phyloP scores from a whole-genome alignment of 1,140 invertebrate species.

The Tigriopus japonicus region DNA sequence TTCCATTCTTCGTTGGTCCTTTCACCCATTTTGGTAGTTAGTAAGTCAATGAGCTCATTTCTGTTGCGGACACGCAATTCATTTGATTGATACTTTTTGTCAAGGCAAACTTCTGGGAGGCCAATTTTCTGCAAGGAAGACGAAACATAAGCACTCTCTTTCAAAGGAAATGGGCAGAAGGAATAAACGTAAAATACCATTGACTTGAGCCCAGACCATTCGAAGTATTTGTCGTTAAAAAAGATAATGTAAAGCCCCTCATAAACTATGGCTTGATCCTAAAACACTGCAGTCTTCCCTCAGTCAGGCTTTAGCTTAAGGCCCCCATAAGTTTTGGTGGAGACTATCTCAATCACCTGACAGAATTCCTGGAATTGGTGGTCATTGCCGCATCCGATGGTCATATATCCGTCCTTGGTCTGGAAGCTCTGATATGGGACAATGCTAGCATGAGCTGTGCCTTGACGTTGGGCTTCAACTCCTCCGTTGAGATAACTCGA shows the following conservation, averaged over 20 bases:
- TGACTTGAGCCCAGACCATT: no score
- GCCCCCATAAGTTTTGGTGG: no score
- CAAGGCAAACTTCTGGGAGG: conserved; percentile 36
- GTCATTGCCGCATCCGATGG: conserved; percentile 33
- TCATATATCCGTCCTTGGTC: conserved; percentile 44
- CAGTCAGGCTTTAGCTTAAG: no score
- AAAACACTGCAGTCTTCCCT: no score
- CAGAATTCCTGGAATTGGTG: conserved; percentile 41
- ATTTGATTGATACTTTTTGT: conserved; percentile 47
- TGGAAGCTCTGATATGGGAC: conserved; percentile 80
- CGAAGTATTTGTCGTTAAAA: no score
- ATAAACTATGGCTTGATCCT: no score
- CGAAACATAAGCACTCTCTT: conserved; percentile 14
- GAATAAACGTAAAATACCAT: no score
- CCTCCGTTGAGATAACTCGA: conserved; percentile 76
- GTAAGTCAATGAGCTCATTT: conserved; percentile 39
- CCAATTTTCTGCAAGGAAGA: conserved; percentile 39
- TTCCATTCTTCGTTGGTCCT: conserved; percentile 60
- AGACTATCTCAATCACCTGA: no score
- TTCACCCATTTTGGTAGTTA: conserved; percentile 38
- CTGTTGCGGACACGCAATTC: conserved; percentile 52
- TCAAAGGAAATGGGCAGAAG: no score
- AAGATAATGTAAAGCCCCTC: no score
- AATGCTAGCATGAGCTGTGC: conserved; percentile 80
- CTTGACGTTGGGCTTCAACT: conserved; percentile 50